Evolutionary conservation across 2,888 invertebrate species (phyloP), one percentile per base, ranked within the genome.

Genomic region (Spodoptera exigua): DNA sequence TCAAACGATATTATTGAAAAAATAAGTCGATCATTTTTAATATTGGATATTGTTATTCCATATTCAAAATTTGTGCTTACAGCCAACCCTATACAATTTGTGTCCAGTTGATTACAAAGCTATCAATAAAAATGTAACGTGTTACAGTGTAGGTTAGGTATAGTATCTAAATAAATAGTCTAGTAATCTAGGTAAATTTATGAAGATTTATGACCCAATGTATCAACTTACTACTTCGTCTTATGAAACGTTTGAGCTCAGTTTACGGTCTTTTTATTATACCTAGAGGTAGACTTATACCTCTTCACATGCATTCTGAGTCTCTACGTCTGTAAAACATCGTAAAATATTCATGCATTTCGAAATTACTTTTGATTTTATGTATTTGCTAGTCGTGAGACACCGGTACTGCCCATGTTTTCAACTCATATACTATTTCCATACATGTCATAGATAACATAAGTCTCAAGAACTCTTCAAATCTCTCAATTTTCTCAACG

Each of bases 61-160:
- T n/a, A n/a, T n/a, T n/a, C n/a, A n/a, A 18, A 3, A 18, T 18
- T 3, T 18, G 18, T 3, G 2, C 3, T 3, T 48, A 41, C 48
- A 52, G 47, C 45, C 60, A 59, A 17, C 57, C 47, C 43, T 51
- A 45, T 44, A 52, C 39, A 18, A 18, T 18, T 2, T 18, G 14
- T 32, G 21, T 70, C 57, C 52, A 52, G 55, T 55, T 70, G 64
- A 64, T 70, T 48, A 74, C 36, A 46, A 14, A 41, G 35, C 49
- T 62, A 54, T 74, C 53, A 57, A 62, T 74, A 69, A 14, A 18
- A 43, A 51, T n/a, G 61, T 73, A 68, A 73, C 69, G 47, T 60
- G 44, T 68, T 68, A 44, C 46, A 47, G 46, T 40, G 17, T 52
- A 41, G 21, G 5, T 27, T 9, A 27, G 27, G 27, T 27, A 9